phyloP scores from a whole-genome alignment of 2,888 invertebrate species.

The Leptarthrus brevirostris region DNA sequence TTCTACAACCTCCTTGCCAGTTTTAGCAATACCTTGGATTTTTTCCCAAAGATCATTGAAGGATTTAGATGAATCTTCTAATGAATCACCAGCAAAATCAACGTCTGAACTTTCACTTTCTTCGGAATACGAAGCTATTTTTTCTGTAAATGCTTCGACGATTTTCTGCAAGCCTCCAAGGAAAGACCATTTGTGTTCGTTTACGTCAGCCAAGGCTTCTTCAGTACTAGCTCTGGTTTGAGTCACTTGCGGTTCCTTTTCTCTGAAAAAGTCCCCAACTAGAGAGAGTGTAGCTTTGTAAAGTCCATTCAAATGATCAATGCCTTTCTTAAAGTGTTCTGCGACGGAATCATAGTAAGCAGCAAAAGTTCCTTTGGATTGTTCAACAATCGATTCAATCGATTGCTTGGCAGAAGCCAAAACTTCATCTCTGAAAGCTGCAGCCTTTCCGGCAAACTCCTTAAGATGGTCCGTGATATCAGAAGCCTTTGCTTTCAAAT shows the following conservation, averaged over 20 bases:
- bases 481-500: background rate
- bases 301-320: background rate
- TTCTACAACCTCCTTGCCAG: background rate
- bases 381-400: background rate
- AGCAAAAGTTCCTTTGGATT: background rate
- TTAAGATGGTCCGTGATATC: background rate
- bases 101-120: background rate
- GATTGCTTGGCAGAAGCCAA: background rate
- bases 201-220: background rate
- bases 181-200: background rate
- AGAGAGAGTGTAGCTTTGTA: background rate
- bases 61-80: background rate
- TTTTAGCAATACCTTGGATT: background rate
- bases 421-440: background rate
- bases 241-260: background rate
- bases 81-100: background rate
- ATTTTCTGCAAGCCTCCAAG: background rate
- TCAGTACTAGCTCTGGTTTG: background rate
- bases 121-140: background rate
- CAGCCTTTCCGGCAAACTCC: background rate
- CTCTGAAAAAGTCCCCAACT: background rate
- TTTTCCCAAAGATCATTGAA: background rate
- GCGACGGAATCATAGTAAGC: background rate
- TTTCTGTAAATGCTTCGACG: background rate
- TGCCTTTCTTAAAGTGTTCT: background rate